Evolutionary conservation across 2,113 vertebrate genomes (phyloP).

Genomic region (Osmerus mordax): DNA sequence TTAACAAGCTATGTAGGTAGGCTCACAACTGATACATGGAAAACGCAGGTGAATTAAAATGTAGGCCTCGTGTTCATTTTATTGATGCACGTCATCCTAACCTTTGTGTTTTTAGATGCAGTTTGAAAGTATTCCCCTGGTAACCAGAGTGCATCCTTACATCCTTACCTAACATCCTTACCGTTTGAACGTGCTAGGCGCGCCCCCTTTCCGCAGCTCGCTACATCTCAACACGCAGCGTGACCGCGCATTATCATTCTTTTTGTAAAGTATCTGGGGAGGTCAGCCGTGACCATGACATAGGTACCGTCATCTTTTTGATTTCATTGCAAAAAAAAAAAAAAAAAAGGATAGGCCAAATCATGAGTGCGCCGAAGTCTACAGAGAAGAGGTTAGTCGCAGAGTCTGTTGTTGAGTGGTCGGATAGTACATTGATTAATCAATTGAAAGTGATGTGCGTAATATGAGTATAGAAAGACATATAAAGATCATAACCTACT

Average conservation of each 20-base stretch:
- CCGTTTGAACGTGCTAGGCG: background rate
- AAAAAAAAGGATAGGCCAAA: background rate
- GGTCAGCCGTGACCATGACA: conserved; percentile 14
- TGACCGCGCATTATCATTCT: background rate
- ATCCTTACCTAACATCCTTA: background rate
- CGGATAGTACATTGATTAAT: background rate
- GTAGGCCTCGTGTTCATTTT: background rate
- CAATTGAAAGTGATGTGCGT: background rate
- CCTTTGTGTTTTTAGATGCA: background rate
- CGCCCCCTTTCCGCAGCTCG: background rate
- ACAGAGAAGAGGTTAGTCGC: conserved; percentile 55
- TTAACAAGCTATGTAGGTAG: no score
- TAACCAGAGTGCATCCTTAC: background rate
- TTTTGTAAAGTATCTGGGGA: background rate
- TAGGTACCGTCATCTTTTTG: conserved; percentile 19
- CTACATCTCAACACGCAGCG: background rate
- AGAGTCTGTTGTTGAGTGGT: background rate
- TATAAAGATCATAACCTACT: no score
- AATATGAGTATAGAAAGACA: no score
- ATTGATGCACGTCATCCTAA: background rate
- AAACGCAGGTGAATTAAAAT: no score
- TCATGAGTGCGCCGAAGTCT: conserved; percentile 44
- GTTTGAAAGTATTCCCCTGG: background rate
- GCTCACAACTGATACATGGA: no score
- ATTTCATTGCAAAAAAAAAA: conserved; percentile 19